phyloP scores from a whole-genome alignment of 1,140 invertebrate genomes.

The Cyrtorhinus lividipennis region DNA sequence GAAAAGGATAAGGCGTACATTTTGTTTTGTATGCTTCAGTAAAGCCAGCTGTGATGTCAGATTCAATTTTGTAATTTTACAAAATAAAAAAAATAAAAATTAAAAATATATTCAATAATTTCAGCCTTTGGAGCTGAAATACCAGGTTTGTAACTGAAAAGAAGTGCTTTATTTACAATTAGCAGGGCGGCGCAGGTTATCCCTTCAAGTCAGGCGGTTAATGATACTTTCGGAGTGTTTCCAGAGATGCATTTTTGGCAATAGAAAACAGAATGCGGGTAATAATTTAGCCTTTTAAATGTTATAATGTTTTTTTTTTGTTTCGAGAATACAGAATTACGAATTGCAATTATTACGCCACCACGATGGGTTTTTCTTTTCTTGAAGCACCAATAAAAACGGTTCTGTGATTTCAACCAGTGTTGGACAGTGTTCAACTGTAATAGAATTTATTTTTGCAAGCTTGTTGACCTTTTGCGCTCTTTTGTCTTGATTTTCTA shows the following conservation, averaged over 20 bases:
- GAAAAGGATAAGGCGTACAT: neutral
- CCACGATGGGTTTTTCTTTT: neutral
- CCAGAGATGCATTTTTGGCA: neutral
- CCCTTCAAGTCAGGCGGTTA: neutral
- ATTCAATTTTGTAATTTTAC: conserved; percentile 12
- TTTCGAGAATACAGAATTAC: neutral
- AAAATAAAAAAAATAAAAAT: no score
- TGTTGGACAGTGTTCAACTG: neutral
- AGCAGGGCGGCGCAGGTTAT: neutral
- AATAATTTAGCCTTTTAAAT: neutral
- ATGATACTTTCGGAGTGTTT: neutral
- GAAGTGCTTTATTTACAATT: conserved; percentile 3
- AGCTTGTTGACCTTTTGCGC: neutral
- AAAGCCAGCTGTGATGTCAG: conserved; percentile 15
- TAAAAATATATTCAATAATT: no score
- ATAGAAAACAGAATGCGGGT: neutral
- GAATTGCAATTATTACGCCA: neutral
- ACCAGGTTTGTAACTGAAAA: neutral
- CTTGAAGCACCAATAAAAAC: neutral
- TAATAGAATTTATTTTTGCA: neutral
- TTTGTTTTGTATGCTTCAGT: conserved; percentile 4
- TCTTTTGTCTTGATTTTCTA: no score
- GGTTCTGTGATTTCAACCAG: neutral
- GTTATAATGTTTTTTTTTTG: neutral
- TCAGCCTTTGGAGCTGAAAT: no score